Evolutionary conservation across 2,113 vertebrate genomes (phyloP), one percentile per base, ranked within the genome.

Genomic region (Cyphomyrus discorhynchus): DNA sequence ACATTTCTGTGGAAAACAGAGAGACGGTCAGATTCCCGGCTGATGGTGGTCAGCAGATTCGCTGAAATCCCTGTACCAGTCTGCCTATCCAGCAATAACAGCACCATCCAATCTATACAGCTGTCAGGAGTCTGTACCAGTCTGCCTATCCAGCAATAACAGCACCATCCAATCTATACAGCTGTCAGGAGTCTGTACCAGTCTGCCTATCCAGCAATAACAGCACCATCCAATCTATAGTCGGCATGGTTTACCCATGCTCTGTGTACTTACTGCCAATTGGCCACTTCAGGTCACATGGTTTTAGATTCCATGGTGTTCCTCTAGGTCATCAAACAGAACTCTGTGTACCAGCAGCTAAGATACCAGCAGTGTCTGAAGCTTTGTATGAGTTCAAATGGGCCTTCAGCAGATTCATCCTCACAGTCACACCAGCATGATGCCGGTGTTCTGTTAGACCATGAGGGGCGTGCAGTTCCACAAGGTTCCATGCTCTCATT

Each of bases 401-500:
- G 70, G 70, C 13, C 31, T 77, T 77, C 31, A 77, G 15, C 5
- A 35, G 66, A 17, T 74, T 4, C 27, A 31, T 13, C 66, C 66
- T 74, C 31, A 74, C 66, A 39, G 35, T 39, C 70, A 77, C 35
- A 74, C 13, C 70, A 77, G 70, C 70, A 39, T 19, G 70, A 17
- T 19, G 13, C 1, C 2, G 1, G 50, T 31, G n/a, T 3, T n/a
- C n/a, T 56, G 50, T 87, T 56, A 53, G 86, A 17, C 52, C 7
- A 52, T 42, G 39, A 53, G 86, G 13, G 31, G n/a, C n/a, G 24
- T 49, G 83, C n/a, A n/a, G 83, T 50, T 86, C 45, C 45, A 80
- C 70, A 47, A 3, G 1, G 80, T 80, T 90, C 92, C 53, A 52
- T 39, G 90, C 86, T 89, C 91, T 90, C 85, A 89, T 86, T 89